These are phyloP conservation scores for Lasioglossum leucozonium DNA, from an alignment of 2,888 invertebrate species.

Conservation along the genomic window DNA sequence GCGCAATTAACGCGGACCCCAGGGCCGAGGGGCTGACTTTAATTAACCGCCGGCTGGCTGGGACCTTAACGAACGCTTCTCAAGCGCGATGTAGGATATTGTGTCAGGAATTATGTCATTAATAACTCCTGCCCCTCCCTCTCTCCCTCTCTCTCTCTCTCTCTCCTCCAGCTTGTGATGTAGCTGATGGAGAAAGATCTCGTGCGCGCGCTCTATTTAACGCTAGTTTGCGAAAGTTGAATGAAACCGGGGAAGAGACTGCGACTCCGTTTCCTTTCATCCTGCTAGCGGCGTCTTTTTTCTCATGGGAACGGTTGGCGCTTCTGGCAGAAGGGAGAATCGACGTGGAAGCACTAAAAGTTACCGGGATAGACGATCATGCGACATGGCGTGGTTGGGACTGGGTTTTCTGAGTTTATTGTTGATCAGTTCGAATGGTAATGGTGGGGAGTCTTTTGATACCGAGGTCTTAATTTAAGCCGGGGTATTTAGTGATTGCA, in stretches of 20 bases:
- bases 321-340: background rate
- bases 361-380: background rate
- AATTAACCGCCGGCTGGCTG: conserved; percentile 59
- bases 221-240: conserved; percentile 3
- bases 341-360: background rate
- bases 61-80: conserved; percentile 46
- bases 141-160: background rate
- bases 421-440: background rate
- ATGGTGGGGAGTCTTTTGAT: background rate
- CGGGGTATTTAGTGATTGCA: background rate
- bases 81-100: conserved; percentile 54
- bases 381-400: background rate
- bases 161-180: background rate
- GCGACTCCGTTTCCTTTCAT: conserved; percentile 5
- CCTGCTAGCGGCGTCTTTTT: background rate
- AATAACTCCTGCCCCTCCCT: conserved; percentile 40
- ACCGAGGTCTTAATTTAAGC: background rate
- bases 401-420: background rate
- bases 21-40: conserved; percentile 57
- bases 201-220: background rate
- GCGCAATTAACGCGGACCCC: conserved; percentile 60
- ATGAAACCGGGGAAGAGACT: conserved; percentile 2
- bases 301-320: background rate
- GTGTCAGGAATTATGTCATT: conserved; percentile 59
- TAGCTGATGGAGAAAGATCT: background rate